These are phyloP conservation scores for Montipora capricornis DNA, from an alignment of 64 coral and sea anemone genomes.

Conservation along the genomic window DNA sequence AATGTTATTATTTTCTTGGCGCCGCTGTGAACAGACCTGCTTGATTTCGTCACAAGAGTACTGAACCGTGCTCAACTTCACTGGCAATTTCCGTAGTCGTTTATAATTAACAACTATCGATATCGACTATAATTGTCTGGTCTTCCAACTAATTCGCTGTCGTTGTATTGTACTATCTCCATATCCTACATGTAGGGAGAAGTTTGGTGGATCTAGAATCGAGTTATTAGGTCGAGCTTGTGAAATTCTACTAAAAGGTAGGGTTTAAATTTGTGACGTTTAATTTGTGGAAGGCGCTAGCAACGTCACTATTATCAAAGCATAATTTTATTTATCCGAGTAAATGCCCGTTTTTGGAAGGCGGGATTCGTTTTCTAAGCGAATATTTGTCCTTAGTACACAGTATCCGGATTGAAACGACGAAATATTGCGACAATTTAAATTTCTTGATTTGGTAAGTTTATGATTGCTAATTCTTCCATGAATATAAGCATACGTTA, in stretches of 20 bases:
- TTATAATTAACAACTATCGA: constrained; percentile 23
- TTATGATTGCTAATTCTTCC: background rate
- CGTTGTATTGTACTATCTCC: background rate
- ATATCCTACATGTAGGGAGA: background rate
- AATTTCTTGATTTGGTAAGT: background rate
- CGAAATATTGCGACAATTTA: background rate
- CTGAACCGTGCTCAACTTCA: background rate
- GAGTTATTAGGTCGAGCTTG: background rate
- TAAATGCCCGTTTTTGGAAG: background rate
- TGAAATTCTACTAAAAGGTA: constrained; percentile 4
- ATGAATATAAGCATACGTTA: background rate
- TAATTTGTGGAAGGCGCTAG: background rate
- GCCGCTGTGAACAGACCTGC: constrained; percentile 51
- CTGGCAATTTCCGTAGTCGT: constrained; percentile 10
- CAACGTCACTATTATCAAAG: background rate
- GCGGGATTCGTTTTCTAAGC: background rate
- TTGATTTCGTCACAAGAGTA: constrained; percentile 24
- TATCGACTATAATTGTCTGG: background rate
- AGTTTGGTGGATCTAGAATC: background rate
- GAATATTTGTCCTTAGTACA: background rate
- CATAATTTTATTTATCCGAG: background rate
- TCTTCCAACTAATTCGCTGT: background rate
- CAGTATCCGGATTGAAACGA: too few relatives aligned
- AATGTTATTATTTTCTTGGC: constrained; percentile 37
- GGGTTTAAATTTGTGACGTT: background rate